Base-by-base conservation (phyloP, 2,888 invertebrate genomes). In the Ophion costatus region DNA sequence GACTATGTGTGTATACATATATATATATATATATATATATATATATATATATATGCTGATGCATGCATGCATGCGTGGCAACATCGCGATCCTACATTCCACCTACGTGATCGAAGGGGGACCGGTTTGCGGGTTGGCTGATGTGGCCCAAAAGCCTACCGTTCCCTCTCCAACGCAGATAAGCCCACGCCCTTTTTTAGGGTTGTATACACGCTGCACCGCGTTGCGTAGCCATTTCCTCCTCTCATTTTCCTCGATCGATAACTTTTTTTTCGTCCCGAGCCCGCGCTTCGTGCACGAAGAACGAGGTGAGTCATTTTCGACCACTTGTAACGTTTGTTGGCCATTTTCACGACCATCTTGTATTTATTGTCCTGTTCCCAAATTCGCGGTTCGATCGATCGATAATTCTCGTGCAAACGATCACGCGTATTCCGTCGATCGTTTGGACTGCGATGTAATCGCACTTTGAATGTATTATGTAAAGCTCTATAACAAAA, bases 61-160 rank as follows among this genome's bases (percentile, higher is more conserved):
- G 86, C 87, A 85, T 85, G 86, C 87, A 85, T 85, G 83, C 86
- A 82, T 84, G 71, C 71, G 87, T 87, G 88, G 87, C 88, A 87
- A 87, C 88, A 88, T 88, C 86, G 86, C 85, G 87, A 86, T 86
- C 87, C 83, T 87, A 85, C 86, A 87, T 87, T 88, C 88, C 88
- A 86, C 67, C 24, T 77, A 66, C 86, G 80, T 81, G 86, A 82
- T 80, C 82, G 78, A 24, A 69, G 86, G 82, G 79, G 80, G 84
- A 85, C 82, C 80, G 87, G 87, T 88, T 88, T 86, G 84, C 84
- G 77, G 78, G 80, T 80, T 84, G 80, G 81, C 85, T 71, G 76
- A 57, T 79, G 61, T 64, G 75, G 70, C 64, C 59, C 76, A 17
- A 77, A 87, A 84, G 80, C 33, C 83, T 80, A 85, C 81, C 81